Conservation (phyloP, 2,113 vertebrate species). For the Columba janthina region DNA sequence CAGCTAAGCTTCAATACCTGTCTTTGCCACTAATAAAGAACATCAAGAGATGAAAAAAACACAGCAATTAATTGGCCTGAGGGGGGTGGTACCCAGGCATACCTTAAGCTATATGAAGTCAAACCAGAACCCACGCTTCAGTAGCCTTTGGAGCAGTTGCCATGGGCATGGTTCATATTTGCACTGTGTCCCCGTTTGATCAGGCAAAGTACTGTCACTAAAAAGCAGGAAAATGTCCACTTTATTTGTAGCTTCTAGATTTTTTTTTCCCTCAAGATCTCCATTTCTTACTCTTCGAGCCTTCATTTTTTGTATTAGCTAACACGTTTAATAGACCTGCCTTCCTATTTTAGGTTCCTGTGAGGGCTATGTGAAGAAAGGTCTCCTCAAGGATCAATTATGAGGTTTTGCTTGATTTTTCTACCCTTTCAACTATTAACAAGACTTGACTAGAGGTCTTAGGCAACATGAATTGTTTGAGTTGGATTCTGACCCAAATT, state of each 20-base stretch:
- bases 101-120: not conserved
- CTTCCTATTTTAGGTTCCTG: not conserved
- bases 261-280: not conserved
- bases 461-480: not conserved
- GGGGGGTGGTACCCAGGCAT: not conserved
- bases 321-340: not conserved
- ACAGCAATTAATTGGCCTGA: not conserved
- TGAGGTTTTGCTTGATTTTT: not conserved
- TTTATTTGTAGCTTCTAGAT: not conserved
- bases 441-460: not conserved
- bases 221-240: not conserved
- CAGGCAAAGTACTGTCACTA: not conserved
- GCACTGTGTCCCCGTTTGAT: not conserved
- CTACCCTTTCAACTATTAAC: not conserved
- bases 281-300: not conserved
- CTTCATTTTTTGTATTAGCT: not conserved
- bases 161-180: rapidly evolving
- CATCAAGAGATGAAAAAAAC: not conserved
- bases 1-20: not conserved
- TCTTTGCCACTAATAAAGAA: not conserved
- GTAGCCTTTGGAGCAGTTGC: not conserved
- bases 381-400: not conserved
- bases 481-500: not conserved
- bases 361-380: not conserved
- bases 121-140: not conserved